These are phyloP conservation scores for Lithobates pipiens DNA, from an alignment of 2,797 vertebrate genomes.

Conservation along the genomic window DNA sequence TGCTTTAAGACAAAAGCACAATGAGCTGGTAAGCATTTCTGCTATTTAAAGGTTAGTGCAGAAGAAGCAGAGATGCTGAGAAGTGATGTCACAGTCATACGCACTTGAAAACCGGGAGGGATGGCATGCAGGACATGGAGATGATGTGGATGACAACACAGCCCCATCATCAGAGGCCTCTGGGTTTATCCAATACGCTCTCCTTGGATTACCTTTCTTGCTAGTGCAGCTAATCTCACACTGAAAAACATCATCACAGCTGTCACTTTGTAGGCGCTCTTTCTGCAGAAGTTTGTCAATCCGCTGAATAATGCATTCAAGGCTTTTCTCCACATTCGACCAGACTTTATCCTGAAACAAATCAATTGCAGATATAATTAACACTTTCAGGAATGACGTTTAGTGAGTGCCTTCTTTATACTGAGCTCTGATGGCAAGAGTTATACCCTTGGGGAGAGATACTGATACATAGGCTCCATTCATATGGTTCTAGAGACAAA, in stretches of 20 bases:
- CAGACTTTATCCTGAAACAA: constrained; percentile 92
- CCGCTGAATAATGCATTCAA: constrained; percentile 96
- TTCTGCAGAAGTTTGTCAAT: constrained; percentile 96
- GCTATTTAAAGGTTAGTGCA: constrained; percentile 5
- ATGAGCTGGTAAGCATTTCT: neutral
- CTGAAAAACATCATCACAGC: constrained; percentile 82
- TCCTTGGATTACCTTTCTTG: constrained; percentile 91
- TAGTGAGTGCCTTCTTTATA: too few relatives aligned
- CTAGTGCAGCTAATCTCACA: constrained; percentile 76
- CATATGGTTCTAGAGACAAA: too few relatives aligned
- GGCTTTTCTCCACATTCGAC: constrained; percentile 96
- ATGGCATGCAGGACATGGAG: constrained; percentile 79
- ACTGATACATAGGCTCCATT: too few relatives aligned
- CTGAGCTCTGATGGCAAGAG: too few relatives aligned
- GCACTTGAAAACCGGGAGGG: constrained; percentile 79
- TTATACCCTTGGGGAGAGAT: too few relatives aligned
- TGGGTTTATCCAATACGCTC: constrained; percentile 95
- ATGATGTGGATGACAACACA: constrained; percentile 67
- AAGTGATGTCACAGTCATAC: constrained; percentile 77
- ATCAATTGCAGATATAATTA: neutral
- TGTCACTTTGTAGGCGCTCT: constrained; percentile 86
- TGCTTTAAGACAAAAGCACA: neutral
- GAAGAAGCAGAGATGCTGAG: constrained; percentile 63
- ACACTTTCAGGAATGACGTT: too few relatives aligned
- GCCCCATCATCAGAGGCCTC: constrained; percentile 74